Conservation (phyloP, 2,113 vertebrate species). For the Laterallus jamaicensis region DNA sequence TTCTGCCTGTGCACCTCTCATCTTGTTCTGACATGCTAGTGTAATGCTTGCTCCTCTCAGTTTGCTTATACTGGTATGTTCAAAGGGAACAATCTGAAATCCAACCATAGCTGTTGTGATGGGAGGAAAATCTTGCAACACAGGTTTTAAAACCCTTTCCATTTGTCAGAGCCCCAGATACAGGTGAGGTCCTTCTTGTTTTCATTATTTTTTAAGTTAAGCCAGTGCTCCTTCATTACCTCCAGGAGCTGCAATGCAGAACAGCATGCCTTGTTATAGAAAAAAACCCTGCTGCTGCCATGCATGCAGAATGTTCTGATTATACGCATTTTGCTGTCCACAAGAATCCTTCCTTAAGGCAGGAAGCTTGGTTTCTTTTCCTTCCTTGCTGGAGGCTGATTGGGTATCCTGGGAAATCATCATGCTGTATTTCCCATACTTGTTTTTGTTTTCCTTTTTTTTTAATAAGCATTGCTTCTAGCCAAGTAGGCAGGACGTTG, state of each 20-base stretch:
- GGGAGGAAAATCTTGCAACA: not conserved
- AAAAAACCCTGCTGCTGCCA: not conserved
- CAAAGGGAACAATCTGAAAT: not conserved
- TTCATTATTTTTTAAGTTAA: not conserved
- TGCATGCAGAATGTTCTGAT: not conserved
- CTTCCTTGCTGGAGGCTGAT: not conserved
- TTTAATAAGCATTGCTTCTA: not conserved
- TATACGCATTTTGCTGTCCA: not conserved
- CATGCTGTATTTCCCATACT: not conserved
- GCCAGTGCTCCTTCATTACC: not conserved
- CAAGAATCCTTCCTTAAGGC: not conserved
- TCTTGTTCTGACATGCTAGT: not conserved
- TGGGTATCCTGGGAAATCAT: not conserved
- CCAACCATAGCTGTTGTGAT: not conserved
- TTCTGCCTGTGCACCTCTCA: not conserved
- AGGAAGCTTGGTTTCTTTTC: not conserved
- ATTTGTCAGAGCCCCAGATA: not conserved
- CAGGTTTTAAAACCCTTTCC: not conserved
- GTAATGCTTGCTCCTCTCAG: not conserved
- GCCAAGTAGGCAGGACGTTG: not conserved
- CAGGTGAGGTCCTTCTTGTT: not conserved
- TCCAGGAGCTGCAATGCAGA: conserved; percentile 4
- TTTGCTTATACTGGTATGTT: not conserved
- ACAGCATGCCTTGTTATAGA: not conserved
- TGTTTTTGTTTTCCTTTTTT: not conserved